Percentiles rank a stretch among this genome's conserved stretches.
Evolutionary conservation across 2,797 vertebrate species (phyloP).

Genomic region (Sebastes itinus): DNA sequence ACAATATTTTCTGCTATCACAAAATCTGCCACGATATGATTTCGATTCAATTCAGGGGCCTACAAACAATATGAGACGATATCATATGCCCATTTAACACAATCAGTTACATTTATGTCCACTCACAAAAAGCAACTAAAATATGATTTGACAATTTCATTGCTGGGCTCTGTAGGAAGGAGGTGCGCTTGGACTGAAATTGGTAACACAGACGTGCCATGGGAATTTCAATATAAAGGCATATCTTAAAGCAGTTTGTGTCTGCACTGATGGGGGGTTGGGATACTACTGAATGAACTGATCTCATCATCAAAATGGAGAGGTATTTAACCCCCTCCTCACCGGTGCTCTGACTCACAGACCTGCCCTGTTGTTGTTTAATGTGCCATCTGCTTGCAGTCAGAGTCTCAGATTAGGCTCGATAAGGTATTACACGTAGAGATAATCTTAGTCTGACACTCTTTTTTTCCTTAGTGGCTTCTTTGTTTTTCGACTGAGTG

Average conservation of each 20-base stretch:
- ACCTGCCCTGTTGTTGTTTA: conserved; percentile 38
- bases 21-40: no score
- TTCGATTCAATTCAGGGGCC: no score
- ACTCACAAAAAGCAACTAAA: no score
- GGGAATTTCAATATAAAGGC: no score
- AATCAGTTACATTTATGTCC: no score
- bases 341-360: background rate
- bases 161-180: no score
- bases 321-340: conserved; percentile 17
- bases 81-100: no score
- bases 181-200: no score
- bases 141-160: no score
- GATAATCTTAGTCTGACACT: conserved; percentile 62
- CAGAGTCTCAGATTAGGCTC: conserved; percentile 56
- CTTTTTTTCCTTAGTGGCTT: conserved; percentile 21
- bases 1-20: no score
- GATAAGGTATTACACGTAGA: conserved; percentile 42
- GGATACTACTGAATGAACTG: conserved; percentile 4
- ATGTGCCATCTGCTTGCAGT: conserved; percentile 67
- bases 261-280: background rate
- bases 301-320: conserved; percentile 34
- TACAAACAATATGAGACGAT: rapidly evolving
- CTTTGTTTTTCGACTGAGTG: conserved; percentile 51
- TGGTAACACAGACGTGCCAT: no score
- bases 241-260: background rate